phyloP scores from a whole-genome alignment of 2,888 invertebrate genomes.

The Eilema sororculum region DNA sequence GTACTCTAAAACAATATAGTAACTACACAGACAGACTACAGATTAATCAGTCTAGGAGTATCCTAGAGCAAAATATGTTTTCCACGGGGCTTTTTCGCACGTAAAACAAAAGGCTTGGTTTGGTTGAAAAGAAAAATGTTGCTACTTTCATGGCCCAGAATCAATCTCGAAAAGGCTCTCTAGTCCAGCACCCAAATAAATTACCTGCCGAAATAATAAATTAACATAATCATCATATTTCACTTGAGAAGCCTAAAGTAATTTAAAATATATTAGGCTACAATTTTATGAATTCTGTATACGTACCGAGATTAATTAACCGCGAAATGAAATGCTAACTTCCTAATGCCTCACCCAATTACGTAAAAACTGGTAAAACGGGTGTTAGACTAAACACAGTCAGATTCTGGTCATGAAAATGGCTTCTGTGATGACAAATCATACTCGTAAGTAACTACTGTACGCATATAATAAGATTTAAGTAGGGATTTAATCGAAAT shows the following conservation, averaged over 20 bases:
- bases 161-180: not conserved
- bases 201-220: not conserved
- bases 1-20: no score
- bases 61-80: no score
- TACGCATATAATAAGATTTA: not conserved
- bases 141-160: not conserved
- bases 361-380: not conserved
- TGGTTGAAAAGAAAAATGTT: not conserved
- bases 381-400: not conserved
- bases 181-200: conserved; percentile 1
- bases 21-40: no score
- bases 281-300: not conserved
- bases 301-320: conserved; percentile 5
- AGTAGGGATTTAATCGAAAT: not conserved
- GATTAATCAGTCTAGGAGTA: no score
- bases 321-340: conserved; percentile 13
- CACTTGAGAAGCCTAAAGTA: not conserved
- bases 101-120: no score
- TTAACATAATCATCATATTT: not conserved
- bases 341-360: not conserved
- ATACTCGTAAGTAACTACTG: not conserved
- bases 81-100: no score
- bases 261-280: conserved; percentile 5
- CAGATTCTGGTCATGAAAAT: not conserved
- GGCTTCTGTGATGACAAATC: not conserved